Conservation (phyloP, 2,113 vertebrate species). For the Hyla sarda region DNA sequence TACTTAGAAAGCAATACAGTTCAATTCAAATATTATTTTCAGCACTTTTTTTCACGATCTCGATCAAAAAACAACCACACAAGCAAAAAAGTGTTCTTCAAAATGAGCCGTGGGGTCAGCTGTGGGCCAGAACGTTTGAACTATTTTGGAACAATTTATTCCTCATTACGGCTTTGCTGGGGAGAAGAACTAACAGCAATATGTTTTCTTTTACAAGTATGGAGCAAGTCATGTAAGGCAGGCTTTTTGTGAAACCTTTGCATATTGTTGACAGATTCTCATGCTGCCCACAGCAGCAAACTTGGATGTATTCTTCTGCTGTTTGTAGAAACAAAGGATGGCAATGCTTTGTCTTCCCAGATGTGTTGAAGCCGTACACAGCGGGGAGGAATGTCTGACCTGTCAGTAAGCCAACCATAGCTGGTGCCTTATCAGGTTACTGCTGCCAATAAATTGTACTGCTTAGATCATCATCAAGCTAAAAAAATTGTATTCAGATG, state of each 20-base stretch:
- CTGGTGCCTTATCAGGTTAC: slow-evolving; percentile 67
- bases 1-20: neutral
- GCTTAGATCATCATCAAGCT: slow-evolving; percentile 62
- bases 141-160: slow-evolving; percentile 55
- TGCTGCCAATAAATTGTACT: slow-evolving; percentile 63
- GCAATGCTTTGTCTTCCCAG: slow-evolving; percentile 66
- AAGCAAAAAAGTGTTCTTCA: slow-evolving; percentile 33
- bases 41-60: neutral
- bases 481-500: slow-evolving; percentile 75
- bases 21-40: slow-evolving; percentile 7
- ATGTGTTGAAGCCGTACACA: slow-evolving; percentile 61
- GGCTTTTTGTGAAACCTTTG: slow-evolving; percentile 30
- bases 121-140: slow-evolving; percentile 51
- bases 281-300: slow-evolving; percentile 52
- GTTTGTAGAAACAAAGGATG: slow-evolving; percentile 58
- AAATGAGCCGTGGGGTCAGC: slow-evolving; percentile 53
- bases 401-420: slow-evolving; percentile 67
- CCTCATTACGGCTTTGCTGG: slow-evolving; percentile 51
- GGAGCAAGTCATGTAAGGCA: slow-evolving; percentile 50
- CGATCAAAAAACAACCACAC: slow-evolving; percentile 47
- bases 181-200: slow-evolving; percentile 47
- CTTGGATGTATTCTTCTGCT: slow-evolving; percentile 35
- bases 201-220: slow-evolving; percentile 57
- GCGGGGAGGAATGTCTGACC: slow-evolving; percentile 68
- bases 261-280: slow-evolving; percentile 61